Evolutionary conservation across 1,140 invertebrate species (phyloP).

Genomic region (Drosophila orosa): DNA sequence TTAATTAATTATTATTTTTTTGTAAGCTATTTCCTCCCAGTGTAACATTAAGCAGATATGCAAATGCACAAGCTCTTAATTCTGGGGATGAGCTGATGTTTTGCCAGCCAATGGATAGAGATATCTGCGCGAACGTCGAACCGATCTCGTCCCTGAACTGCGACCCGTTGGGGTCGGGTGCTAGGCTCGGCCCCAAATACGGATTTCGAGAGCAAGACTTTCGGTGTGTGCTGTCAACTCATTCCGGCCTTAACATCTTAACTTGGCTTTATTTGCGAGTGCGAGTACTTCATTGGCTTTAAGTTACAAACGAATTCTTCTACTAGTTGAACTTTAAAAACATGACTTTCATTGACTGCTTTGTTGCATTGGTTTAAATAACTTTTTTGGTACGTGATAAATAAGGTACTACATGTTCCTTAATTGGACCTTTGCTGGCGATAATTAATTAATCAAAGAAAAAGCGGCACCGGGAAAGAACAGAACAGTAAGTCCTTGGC

Average conservation of each 20-base stretch:
- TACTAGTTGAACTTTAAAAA: neutral
- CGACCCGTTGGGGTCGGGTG: constrained; percentile 2
- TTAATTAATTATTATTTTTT: neutral
- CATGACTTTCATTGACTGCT: too few species aligned
- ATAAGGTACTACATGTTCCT: too few species aligned
- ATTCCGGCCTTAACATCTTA: neutral
- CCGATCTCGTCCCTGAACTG: constrained; percentile 28
- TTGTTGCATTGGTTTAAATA: too few species aligned
- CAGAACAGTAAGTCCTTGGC: neutral
- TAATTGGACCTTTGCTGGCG: too few species aligned
- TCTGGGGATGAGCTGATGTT: constrained; percentile 6
- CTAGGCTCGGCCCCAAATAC: too few species aligned
- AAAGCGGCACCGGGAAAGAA: too few species aligned
- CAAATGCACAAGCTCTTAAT: neutral
- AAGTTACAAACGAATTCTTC: neutral
- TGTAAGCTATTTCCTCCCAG: neutral
- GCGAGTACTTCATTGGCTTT: neutral
- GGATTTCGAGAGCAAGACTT: neutral
- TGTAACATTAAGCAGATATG: neutral
- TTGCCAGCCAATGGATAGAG: constrained; percentile 25
- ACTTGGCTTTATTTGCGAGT: neutral
- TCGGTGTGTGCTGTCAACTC: neutral
- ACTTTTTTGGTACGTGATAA: too few species aligned
- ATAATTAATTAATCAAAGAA: too few species aligned
- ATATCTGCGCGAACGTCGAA: constrained; percentile 4